These are phyloP conservation scores for Chloroceryle inda DNA, from an alignment of 2,797 vertebrate species.

Conservation along the genomic window DNA sequence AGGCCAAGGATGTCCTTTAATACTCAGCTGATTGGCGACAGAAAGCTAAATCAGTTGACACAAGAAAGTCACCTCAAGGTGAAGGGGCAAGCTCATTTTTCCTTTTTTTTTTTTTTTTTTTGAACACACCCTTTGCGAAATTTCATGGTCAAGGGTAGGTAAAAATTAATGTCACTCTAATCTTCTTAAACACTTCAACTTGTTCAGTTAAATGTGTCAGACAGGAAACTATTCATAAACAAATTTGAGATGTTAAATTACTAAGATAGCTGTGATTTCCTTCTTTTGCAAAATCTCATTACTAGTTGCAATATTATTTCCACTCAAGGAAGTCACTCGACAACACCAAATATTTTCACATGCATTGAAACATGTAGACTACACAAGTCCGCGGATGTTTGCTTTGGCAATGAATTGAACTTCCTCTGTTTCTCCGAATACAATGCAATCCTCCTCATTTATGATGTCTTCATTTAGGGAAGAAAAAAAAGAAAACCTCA, in stretches of 20 bases:
- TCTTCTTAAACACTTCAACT: constrained; percentile 70
- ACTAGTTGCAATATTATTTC: constrained; percentile 56
- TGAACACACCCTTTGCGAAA: constrained; percentile 60
- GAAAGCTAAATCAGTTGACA: constrained; percentile 40
- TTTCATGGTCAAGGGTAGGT: constrained; percentile 54
- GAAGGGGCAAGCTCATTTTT: constrained; percentile 44
- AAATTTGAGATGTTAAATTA: constrained; percentile 67
- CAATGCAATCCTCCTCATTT: constrained; percentile 63
- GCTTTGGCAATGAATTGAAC: constrained; percentile 68
- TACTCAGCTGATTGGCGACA: background rate
- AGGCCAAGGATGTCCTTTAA: background rate
- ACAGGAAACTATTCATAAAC: constrained; percentile 77
- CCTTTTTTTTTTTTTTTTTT: constrained; percentile 69
- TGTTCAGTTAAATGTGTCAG: constrained; percentile 71
- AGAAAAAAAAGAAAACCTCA: background rate
- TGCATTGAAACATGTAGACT: constrained; percentile 63
- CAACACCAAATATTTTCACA: constrained; percentile 71
- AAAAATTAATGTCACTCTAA: constrained; percentile 71
- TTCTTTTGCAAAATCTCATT: constrained; percentile 59
- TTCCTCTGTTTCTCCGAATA: constrained; percentile 73
- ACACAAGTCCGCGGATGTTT: constrained; percentile 76
- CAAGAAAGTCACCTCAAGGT: background rate
- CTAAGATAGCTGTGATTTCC: constrained; percentile 79
- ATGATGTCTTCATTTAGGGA: background rate
- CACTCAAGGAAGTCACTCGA: constrained; percentile 72